phyloP scores from a whole-genome alignment of 35 echinoderm and acorn worm species.

The Apostichopus parvimensis region DNA sequence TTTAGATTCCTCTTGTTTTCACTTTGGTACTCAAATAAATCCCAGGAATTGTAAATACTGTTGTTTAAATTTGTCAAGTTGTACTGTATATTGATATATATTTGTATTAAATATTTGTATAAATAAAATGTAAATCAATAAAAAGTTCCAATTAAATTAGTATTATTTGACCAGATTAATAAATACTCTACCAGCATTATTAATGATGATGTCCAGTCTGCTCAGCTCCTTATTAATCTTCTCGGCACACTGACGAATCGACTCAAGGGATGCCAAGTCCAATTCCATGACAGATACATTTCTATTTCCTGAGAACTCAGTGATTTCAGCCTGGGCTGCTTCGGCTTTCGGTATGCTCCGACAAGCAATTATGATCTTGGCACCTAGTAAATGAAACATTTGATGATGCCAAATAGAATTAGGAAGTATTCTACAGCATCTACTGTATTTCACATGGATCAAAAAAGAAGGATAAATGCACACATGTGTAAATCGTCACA shows the following conservation, averaged over 20 bases:
- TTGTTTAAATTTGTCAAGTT: too few species aligned
- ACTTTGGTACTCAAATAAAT: too few species aligned
- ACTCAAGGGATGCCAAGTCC: conserved; percentile 81
- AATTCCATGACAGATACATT: conserved; percentile 71
- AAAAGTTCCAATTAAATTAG: too few species aligned
- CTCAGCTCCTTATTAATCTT: conserved; percentile 66
- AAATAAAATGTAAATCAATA: too few species aligned
- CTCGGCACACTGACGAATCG: conserved; percentile 73
- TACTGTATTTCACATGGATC: too few species aligned
- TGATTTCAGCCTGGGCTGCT: conserved; percentile 55
- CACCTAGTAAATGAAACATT: conserved; percentile 17
- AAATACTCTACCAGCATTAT: conserved; percentile 83
- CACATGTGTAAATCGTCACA: too few species aligned
- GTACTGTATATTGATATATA: too few species aligned
- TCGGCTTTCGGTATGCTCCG: conserved; percentile 58
- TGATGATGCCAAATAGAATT: neutral
- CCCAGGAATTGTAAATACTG: too few species aligned
- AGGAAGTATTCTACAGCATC: neutral
- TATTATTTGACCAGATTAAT: too few species aligned
- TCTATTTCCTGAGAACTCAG: conserved; percentile 48
- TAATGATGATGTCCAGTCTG: conserved; percentile 81
- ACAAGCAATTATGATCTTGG: conserved; percentile 44
- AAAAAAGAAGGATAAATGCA: too few species aligned
- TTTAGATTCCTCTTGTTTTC: too few species aligned
- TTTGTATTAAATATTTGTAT: too few species aligned